Conservation (phyloP, 1,140 invertebrate species). For the Agrypnia vestita region DNA sequence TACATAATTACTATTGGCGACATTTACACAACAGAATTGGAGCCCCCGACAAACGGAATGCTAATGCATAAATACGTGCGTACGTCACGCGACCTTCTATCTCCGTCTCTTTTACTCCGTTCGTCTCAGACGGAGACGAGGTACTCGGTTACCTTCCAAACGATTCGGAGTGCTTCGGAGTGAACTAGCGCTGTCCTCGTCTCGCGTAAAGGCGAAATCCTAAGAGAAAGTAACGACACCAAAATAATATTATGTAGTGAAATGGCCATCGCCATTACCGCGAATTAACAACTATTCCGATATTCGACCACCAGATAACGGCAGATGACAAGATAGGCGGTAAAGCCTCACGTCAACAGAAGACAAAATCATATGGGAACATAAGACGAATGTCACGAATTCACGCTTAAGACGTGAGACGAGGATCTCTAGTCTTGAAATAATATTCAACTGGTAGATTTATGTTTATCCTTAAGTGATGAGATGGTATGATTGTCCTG, state of each 20-base stretch:
- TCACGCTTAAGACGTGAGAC: neutral
- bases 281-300: conserved; percentile 48
- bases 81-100: conserved; percentile 55
- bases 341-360: neutral
- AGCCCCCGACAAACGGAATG: conserved; percentile 47
- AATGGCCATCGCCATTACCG: conserved; percentile 55
- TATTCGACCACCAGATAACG: conserved; percentile 19
- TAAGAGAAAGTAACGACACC: conserved; percentile 54
- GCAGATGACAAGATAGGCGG: conserved; percentile 6
- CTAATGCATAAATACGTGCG: conserved; percentile 54
- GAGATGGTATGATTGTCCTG: neutral
- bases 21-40: conserved; percentile 46
- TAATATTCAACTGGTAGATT: conserved; percentile 52
- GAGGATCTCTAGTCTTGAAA: neutral
- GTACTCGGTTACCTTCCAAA: conserved; percentile 41
- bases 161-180: conserved; percentile 30
- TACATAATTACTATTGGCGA: conserved; percentile 35
- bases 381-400: conserved; percentile 12
- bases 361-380: conserved; percentile 10
- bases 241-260: conserved; percentile 51
- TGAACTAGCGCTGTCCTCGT: conserved; percentile 45
- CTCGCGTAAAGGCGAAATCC: conserved; percentile 52
- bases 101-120: conserved; percentile 37
- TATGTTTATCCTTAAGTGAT: conserved; percentile 29
- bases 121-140: conserved; percentile 38